A percentile compares a stretch with the other conserved stretches of the same genome.
phyloP scores from a whole-genome alignment of 2,888 invertebrate species.

The Synanthedon myopaeformis region DNA sequence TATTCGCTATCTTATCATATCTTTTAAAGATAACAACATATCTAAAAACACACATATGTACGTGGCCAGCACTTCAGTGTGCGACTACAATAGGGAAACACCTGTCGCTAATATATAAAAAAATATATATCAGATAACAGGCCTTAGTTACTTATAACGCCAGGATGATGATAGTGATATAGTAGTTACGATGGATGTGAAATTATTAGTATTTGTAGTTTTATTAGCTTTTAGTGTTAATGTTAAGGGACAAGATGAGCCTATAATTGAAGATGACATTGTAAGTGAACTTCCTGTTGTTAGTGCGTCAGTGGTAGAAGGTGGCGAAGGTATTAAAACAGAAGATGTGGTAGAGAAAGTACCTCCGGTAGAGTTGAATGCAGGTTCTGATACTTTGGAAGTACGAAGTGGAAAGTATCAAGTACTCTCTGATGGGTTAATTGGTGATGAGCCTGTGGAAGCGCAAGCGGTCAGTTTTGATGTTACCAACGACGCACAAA shows the following conservation, averaged over 20 bases:
- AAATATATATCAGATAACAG: conserved; percentile 29
- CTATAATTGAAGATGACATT: conserved; percentile 29
- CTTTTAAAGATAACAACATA: conserved; percentile 51
- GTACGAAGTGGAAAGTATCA: conserved; percentile 58
- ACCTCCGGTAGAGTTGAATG: conserved; percentile 32
- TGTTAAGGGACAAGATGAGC: conserved; percentile 45
- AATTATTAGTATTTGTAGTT: conserved; percentile 38
- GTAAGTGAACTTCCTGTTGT: conserved; percentile 18
- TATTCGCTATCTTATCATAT: conserved; percentile 66
- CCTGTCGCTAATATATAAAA: conserved; percentile 35
- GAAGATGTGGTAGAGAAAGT: conserved; percentile 15
- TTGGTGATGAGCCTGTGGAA: conserved; percentile 30
- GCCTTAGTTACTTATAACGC: conserved; percentile 28
- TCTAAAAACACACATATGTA: conserved; percentile 53
- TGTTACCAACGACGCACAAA: conserved; percentile 18
- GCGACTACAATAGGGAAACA: conserved; percentile 40
- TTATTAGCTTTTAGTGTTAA: conserved; percentile 44
- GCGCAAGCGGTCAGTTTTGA: conserved; percentile 35
- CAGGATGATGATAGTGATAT: conserved; percentile 39
- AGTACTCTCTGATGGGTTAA: conserved; percentile 33
- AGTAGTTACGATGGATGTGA: conserved; percentile 46
- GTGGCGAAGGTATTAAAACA: conserved; percentile 7
- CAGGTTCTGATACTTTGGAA: conserved; percentile 25
- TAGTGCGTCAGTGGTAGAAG: conserved; percentile 14
- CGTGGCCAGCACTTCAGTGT: conserved; percentile 43